A percentile compares a stretch with the other conserved stretches of the same genome.
These are phyloP conservation scores for Dipus sagitta DNA, from an alignment of 2,797 vertebrate genomes.

Conservation along the genomic window DNA sequence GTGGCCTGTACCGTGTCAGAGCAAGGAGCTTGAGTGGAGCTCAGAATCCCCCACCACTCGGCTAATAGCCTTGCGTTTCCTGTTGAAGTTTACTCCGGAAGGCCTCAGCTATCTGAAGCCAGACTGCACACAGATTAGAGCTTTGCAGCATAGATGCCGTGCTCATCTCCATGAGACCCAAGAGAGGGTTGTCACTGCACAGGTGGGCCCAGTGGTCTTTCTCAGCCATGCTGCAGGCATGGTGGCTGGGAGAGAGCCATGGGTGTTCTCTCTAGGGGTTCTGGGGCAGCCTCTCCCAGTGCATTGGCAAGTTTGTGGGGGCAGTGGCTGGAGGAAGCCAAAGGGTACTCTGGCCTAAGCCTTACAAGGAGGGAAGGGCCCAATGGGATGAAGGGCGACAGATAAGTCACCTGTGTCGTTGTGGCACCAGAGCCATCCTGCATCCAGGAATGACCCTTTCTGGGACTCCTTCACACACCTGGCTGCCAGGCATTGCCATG, in stretches of 20 bases:
- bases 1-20: neutral
- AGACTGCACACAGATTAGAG: neutral
- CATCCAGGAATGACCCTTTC: neutral
- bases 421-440: neutral
- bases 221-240: neutral
- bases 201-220: neutral
- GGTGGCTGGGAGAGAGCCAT: neutral
- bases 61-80: neutral
- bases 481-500: neutral
- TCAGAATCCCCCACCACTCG: neutral
- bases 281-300: neutral
- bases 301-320: neutral
- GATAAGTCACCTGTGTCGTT: neutral
- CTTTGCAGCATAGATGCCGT: neutral
- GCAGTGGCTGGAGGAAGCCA: too few species aligned
- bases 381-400: neutral
- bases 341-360: neutral
- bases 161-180: neutral
- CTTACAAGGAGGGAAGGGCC: neutral
- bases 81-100: neutral
- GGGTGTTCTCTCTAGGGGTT: neutral
- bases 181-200: neutral
- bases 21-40: neutral
- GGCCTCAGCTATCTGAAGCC: constrained; percentile 6
- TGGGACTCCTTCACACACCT: neutral